Base-by-base conservation (phyloP, 2,797 vertebrate species). In the Alectoris magna region DNA sequence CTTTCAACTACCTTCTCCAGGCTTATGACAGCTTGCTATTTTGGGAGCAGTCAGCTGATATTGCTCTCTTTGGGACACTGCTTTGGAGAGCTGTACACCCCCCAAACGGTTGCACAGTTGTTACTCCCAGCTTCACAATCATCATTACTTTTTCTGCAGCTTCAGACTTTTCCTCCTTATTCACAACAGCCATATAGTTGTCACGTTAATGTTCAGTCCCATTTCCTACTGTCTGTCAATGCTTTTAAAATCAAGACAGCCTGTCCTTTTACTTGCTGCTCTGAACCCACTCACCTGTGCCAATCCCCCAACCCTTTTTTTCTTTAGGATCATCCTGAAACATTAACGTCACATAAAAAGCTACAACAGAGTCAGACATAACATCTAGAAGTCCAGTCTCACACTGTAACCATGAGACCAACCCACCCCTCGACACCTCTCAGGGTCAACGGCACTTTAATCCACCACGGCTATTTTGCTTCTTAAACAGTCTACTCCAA, bases 401-500 rank as follows among this genome's bases (percentile, higher is more conserved):
- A 46, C 27, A 62, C 44, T 49, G 55, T 3, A 95, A 78, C 49
- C 43, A 41, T 0, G 0, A 84, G 44, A 87, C 26, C 68, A 91
- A 67, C 55, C 83, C 74, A 79, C 26, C 80, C 92, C 85, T 91
- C 55, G 1, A 91, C 80, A 93, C 83, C 43, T 90, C 77, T 74
- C 80, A 64, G 87, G 92, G 93, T 95, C 87, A 96, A 95, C 39
- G 38, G 74, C 77, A 90, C 91, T 95, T 94, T 92, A 91, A 95
- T 92, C 83, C 75, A 88, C 60, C 86, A 84, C 77, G 83, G 78
- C 83, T 91, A 95, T 93, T 96, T 94, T 74, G 38, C 63, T 94
- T 94, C 96, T 96, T 93, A 94, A 93, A 95, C 85, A 96, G 91
- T 81, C 76, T 91, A 94, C 89, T 96, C 62, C 89, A 88, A 94